Evolutionary conservation across 1,140 invertebrate species (phyloP).

Genomic region (Potamilus streckersoni): DNA sequence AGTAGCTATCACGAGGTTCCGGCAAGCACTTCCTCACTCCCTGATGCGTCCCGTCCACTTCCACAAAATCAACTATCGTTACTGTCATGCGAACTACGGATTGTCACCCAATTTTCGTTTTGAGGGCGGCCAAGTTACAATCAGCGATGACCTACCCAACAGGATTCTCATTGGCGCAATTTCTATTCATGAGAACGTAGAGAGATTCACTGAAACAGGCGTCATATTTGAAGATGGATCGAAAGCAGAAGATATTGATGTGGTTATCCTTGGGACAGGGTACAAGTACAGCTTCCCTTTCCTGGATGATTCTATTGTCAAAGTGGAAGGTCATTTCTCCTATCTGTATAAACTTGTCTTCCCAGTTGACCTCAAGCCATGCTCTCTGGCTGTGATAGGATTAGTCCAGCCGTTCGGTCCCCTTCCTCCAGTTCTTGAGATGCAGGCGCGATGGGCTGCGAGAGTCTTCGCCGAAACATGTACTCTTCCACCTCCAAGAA

Average conservation of each 20-base stretch:
- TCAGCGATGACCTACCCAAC: slow-evolving; percentile 72
- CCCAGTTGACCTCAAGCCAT: slow-evolving; percentile 59
- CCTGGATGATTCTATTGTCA: slow-evolving; percentile 41
- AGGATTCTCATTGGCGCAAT: slow-evolving; percentile 68
- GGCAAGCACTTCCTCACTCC: slow-evolving; percentile 28
- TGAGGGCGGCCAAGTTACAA: slow-evolving; percentile 35
- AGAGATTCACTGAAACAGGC: slow-evolving; percentile 55
- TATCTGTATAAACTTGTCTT: slow-evolving; percentile 70
- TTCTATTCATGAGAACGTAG: slow-evolving; percentile 61
- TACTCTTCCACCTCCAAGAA: slow-evolving; percentile 21
- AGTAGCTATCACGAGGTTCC: slow-evolving; percentile 37
- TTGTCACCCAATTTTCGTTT: slow-evolving; percentile 39
- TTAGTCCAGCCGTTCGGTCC: slow-evolving; percentile 71
- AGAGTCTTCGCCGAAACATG: slow-evolving; percentile 34
- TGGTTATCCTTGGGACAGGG: slow-evolving; percentile 51
- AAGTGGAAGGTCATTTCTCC: slow-evolving; percentile 56
- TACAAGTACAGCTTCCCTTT: slow-evolving; percentile 54
- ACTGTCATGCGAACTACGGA: slow-evolving; percentile 39
- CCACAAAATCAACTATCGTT: slow-evolving; percentile 34
- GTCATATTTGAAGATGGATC: slow-evolving; percentile 65
- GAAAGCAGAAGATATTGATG: slow-evolving; percentile 45
- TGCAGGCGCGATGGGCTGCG: slow-evolving; percentile 67
- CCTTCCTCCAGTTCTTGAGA: slow-evolving; percentile 69
- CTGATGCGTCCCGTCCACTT: slow-evolving; percentile 38
- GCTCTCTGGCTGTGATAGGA: slow-evolving; percentile 69